Evolutionary conservation across 2,888 invertebrate species (phyloP), one percentile per base, ranked within the genome.

Genomic region (Plusia festucae): DNA sequence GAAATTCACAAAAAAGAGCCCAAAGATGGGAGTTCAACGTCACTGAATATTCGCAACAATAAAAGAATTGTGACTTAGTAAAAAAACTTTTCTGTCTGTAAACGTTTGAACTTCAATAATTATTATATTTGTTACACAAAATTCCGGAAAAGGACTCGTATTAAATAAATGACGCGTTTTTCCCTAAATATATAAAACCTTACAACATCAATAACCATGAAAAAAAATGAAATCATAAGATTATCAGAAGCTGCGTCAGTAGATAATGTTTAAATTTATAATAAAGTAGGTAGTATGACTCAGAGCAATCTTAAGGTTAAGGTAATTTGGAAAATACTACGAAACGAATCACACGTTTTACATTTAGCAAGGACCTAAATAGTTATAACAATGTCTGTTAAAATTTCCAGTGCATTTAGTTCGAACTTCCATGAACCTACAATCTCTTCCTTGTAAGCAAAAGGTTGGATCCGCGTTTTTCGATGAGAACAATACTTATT

Each of bases 351-450:
- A 6, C 46, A 52, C 13, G 18, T 7, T 30, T 40, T 72, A 69
- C 69, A 53, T 72, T 44, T 69, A 69, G 58, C 63, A 6, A 40
- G n/a, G 40, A 40, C 56, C 15, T 52, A 60, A 66, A 58, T 59
- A 54, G 65, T 57, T 20, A 52, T 44, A 60, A 53, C 63, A 67
- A 52, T 61, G 44, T 49, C 46, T 11, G 46, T 74, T 67, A 66
- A 59, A 18, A 52, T 46, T 24, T 27, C 27, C 16, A 54, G 51
- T 55, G 66, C 52, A 67, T 18, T 55, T 57, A 67, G 16, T 54
- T 74, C 81, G 80, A 85, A 88, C 88, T 77, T 82, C 87, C 88
- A 81, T 90, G 91, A 90, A 88, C 88, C 85, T 82, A 84, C 89
- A 88, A 85, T 90, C 88, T 86, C 91, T 91, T 90, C 89, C 90